phyloP scores from a whole-genome alignment of 2,797 vertebrate species.

The Lophius americanus region DNA sequence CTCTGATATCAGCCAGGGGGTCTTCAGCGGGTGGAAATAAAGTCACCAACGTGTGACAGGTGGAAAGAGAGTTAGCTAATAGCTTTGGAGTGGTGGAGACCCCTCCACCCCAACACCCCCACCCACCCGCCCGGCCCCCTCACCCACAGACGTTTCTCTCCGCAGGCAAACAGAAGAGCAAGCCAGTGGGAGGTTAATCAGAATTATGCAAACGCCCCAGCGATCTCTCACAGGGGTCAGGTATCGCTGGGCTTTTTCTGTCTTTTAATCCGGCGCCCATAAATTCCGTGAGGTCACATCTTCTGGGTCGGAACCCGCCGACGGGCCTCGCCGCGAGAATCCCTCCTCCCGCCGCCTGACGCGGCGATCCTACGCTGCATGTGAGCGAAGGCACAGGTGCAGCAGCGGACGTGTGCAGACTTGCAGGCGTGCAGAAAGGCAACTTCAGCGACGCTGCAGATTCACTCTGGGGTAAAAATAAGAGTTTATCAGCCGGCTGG shows the following conservation, averaged over 20 bases:
- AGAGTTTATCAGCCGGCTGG: no score
- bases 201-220: slow-evolving; percentile 50
- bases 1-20: slow-evolving; percentile 68
- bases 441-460: no score
- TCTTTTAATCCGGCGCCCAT: slow-evolving; percentile 9
- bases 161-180: slow-evolving; percentile 28
- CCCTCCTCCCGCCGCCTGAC: no score
- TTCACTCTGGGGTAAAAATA: no score
- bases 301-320: slow-evolving; percentile 20
- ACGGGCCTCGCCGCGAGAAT: slow-evolving; percentile 1
- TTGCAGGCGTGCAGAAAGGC: no score
- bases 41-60: slow-evolving; percentile 80
- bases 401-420: no score
- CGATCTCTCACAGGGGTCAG: slow-evolving; percentile 25
- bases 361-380: no score
- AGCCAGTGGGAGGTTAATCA: slow-evolving; percentile 39
- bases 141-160: slow-evolving; percentile 30
- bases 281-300: slow-evolving; percentile 13
- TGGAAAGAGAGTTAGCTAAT: slow-evolving; percentile 71
- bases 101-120: slow-evolving; percentile 6
- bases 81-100: slow-evolving; percentile 45
- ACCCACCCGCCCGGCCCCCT: slow-evolving; percentile 16
- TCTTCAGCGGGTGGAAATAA: slow-evolving; percentile 63
- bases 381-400: no score
- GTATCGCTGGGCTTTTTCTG: slow-evolving; percentile 12